These are phyloP conservation scores for Acutogordius australiensis DNA, from an alignment of 2,888 invertebrate species.

Conservation along the genomic window DNA sequence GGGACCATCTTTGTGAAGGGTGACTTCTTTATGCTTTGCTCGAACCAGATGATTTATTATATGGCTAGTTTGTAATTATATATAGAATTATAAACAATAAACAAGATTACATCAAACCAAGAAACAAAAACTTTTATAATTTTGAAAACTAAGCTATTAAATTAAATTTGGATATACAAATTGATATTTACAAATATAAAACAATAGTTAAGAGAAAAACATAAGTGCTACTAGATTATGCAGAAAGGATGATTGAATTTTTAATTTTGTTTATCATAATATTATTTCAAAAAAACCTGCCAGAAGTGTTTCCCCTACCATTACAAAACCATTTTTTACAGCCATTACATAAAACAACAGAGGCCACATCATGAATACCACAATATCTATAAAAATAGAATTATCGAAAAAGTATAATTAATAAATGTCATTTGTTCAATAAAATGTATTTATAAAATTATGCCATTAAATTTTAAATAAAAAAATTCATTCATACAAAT, in stretches of 20 bases:
- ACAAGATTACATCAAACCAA: no score
- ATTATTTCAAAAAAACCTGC: no score
- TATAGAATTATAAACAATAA: neutral
- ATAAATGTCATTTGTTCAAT: no score
- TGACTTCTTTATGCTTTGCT: conserved; percentile 97
- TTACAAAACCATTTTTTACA: conserved; percentile 99
- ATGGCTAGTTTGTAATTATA: conserved; percentile 45
- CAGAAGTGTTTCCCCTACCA: conserved; percentile 82
- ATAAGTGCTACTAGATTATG: no score
- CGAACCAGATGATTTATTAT: conserved; percentile 92
- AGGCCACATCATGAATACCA: conserved; percentile 81
- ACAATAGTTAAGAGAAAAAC: neutral
- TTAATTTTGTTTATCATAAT: no score
- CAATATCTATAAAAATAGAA: conserved; percentile 42
- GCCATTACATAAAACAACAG: conserved; percentile 86
- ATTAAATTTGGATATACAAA: neutral
- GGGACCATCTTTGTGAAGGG: conserved; percentile 78
- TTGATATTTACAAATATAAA: neutral
- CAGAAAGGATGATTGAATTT: no score
- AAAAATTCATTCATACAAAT: no score
- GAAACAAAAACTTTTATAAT: no score
- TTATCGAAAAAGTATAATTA: no score
- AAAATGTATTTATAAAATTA: no score
- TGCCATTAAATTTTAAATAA: no score
- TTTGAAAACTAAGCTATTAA: no score